Evolutionary conservation across 2,113 vertebrate species (phyloP), one percentile per base, ranked within the genome.

Genomic region (Prunella himalayana): DNA sequence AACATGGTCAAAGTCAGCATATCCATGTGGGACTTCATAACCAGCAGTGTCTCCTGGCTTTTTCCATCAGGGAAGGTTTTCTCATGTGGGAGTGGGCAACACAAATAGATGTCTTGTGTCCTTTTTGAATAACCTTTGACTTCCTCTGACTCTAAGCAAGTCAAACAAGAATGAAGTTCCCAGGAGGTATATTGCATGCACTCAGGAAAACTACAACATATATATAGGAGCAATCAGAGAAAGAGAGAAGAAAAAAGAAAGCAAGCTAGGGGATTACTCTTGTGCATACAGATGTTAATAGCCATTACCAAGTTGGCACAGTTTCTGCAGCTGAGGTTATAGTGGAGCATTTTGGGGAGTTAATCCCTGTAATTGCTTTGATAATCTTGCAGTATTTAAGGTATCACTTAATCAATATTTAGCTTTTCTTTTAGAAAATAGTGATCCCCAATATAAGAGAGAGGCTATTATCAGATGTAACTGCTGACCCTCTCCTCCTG

Each of bases 311-410:
- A 80, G 41, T 15, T 97, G 96, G 89, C 94, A 96, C 75, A 69
- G 83, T 95, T 94, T 96, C 92, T 85, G 89, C 50, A 83, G 64
- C 71, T 61, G 86, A 91, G 37, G 80, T 93, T 94, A 53, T 47
- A 45, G 73, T 87, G 84, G 31, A 92, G 61, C 86, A 90, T 90
- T 97, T 96, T 66, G 57, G 71, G 78, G 87, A 92, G 78, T 93
- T 97, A 96, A 97, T 97, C 94, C 91, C 82, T 76, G 64, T 92
- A 81, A 88, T 93, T 94, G 88, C 57, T 95, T 94, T 91, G 73
- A 93, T 96, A 94, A 95, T 93, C 91, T 86, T 86, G 82, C 90
- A 66, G 84, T 69, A 92, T 94, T 96, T 95, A 89, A 50, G 87
- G 72, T 90, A 92, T 87, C 79, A 73, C 77, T 93, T 93, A 73